Percentiles rank a stretch among this genome's conserved stretches.
phyloP scores from a whole-genome alignment of 2,113 vertebrate genomes.

The Sula dactylatra region DNA sequence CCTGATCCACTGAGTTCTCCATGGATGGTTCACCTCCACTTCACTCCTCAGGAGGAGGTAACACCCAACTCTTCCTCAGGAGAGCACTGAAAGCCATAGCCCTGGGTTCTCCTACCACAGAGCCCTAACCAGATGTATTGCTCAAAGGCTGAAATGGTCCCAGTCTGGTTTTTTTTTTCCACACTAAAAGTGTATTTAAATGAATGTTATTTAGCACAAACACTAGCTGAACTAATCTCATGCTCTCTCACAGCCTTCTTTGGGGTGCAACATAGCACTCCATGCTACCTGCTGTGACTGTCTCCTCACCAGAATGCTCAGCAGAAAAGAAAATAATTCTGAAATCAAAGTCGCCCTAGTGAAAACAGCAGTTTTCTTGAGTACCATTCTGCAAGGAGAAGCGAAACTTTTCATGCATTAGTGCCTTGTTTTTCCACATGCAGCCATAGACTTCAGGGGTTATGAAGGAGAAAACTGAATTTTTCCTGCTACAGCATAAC shows the following conservation, averaged over 20 bases:
- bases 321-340: neutral
- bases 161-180: neutral
- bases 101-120: neutral
- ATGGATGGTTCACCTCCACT: fast-evolving
- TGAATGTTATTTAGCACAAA: neutral
- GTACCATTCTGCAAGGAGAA: neutral
- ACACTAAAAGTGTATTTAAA: neutral
- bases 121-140: neutral
- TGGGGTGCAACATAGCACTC: neutral
- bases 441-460: neutral
- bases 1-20: neutral
- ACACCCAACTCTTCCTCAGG: neutral
- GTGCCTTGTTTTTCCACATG: neutral
- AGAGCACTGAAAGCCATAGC: neutral
- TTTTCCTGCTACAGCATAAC: neutral
- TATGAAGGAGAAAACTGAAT: neutral
- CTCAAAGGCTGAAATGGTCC: neutral
- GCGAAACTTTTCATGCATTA: neutral
- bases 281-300: neutral
- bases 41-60: neutral
- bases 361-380: neutral
- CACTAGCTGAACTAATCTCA: neutral
- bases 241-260: neutral
- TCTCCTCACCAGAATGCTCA: neutral
- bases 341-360: neutral